Evolutionary conservation across 2,113 vertebrate genomes (phyloP).

Genomic region (Malurus alboscapulatus): DNA sequence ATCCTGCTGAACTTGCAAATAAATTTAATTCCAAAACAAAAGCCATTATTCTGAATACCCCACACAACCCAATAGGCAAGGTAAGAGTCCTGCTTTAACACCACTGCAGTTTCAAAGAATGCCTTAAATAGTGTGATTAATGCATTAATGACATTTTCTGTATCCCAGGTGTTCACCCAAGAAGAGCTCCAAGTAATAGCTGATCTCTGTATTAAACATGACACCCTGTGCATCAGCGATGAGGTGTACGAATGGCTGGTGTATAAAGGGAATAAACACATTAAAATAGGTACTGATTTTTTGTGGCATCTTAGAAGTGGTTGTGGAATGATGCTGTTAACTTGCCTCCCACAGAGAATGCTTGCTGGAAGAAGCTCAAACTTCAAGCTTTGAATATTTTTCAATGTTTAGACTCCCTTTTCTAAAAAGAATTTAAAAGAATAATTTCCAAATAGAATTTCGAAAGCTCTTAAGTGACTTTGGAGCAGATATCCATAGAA

Average conservation of each 20-base stretch:
- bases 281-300: conserved; percentile 88
- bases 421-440: not conserved
- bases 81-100: conserved; percentile 63
- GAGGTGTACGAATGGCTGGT: conserved; percentile 97
- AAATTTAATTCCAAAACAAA: conserved; percentile 96
- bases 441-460: not conserved
- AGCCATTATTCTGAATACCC: conserved; percentile 94
- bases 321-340: not conserved
- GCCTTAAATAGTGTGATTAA: not conserved
- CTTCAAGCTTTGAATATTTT: not conserved
- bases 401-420: not conserved
- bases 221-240: conserved; percentile 93
- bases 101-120: not conserved
- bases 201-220: conserved; percentile 90
- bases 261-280: conserved; percentile 87
- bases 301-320: not conserved
- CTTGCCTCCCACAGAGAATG: not conserved
- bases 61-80: conserved; percentile 94
- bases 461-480: not conserved
- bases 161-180: conserved; percentile 83
- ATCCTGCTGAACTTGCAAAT: conserved; percentile 85
- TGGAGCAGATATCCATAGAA: not conserved
- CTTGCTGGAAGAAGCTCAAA: not conserved
- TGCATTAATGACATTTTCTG: not conserved
- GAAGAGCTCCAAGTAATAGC: conserved; percentile 90